Evolutionary conservation across 2,113 vertebrate species (phyloP), one percentile per base, ranked within the genome.

Genomic region (Uria aalge): DNA sequence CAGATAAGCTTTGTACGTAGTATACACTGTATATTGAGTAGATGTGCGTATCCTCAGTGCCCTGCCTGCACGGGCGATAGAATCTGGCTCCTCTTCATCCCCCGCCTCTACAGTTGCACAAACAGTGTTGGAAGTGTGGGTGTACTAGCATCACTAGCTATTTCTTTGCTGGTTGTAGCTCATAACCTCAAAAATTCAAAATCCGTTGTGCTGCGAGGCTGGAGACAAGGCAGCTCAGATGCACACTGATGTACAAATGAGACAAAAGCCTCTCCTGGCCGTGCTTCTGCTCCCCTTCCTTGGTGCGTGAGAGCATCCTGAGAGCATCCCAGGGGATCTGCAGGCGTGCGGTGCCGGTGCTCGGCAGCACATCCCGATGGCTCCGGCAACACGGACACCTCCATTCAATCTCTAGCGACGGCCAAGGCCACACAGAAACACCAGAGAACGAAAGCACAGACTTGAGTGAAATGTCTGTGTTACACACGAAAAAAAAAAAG

Each of bases 401-500:
- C 74, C 15, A 26, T 84, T 94, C 67, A 43, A 15, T 96, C 89
- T 88, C 81, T 75, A 89, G 91, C 68, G 19, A 22, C 53, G 60
- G 75, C 43, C 34, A 75, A 82, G 85, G 55, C 50, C 87, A 60
- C 74, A 89, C 34, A 90, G 84, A 96, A 93, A 55, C 1, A 0
- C 63, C 8, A 13, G 59, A 55, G 38, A 55, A 87, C 85, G 96
- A 96, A 88, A 95, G 83, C 55, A 64, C 30, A 92, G 59, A 60
- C 68, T 88, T 89, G 50, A 78, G 81, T 95, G 50, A 96, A 92
- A 90, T 43, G n/a, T n/a, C 50, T 82, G 66, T 83, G 34, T 55
- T 90, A 69, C 18, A 8, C 45, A 45, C 50, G 79, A 86, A 53
- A 43, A 86, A 24, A 47, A 86, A 92, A 88, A 83, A 45, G 43